Evolutionary conservation across 2,113 vertebrate species (phyloP), one percentile per base, ranked within the genome.

Genomic region (Nicator chloris): DNA sequence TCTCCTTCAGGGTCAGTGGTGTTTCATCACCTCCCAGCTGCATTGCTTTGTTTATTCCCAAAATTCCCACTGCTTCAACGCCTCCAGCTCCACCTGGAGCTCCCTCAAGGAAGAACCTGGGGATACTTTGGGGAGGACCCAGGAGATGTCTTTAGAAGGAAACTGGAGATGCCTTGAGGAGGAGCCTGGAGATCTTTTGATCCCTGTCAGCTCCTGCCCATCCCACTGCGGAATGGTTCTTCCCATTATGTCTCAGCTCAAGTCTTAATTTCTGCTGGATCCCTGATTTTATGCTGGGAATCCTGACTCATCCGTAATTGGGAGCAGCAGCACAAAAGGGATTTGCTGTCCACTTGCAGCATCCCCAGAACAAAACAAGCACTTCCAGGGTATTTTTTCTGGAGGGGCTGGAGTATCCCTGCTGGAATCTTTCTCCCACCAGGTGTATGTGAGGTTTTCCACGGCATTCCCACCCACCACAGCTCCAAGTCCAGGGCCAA

Each of bases 81-180:
- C 17, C 35, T 47, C 44, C 44, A 76, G 33, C n/a, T n/a, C n/a
- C n/a, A 42, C 17, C 37, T 71, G 35, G 27, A 23, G n/a, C 21
- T 15, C 5, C 45, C 16, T 28, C 4, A 1, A 50, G 19, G 8
- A 70, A 7, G 28, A 39, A 23, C 15, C 4, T 57, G 21, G 31
- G 33, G 31, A 56, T 33, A 19, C 10, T 54, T 12, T 31, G 17
- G 33, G 53, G 30, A 53, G 53, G 73, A 75, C 56, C 44, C 6
- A 12, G 24, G 18, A 17, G n/a, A 12, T 73, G 2, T 31, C 3
- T 35, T 1, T 0, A 53, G 49, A 10, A 59, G 7, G 57, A 35
- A 15, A 10, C 4, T 64, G 54, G 6, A 40, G 39, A 15, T 31
- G 4, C 31, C 37, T 63, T 18, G 14, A 44, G 57, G 70, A 69